Evolutionary conservation across 2,888 invertebrate species (phyloP).

Genomic region (Acleris cristana): DNA sequence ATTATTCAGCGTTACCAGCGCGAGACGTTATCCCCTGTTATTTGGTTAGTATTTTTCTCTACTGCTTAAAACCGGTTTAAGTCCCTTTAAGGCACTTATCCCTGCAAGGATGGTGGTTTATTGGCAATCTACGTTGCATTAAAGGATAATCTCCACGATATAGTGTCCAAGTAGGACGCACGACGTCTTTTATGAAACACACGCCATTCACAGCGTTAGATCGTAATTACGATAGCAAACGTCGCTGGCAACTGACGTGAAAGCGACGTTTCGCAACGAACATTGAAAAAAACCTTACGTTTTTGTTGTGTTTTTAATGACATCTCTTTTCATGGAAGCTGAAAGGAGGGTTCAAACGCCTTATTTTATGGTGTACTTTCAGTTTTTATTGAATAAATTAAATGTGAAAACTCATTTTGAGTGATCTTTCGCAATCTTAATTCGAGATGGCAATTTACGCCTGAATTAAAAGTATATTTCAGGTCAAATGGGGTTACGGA

Average conservation of each 20-base stretch:
- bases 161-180: constrained; percentile 38
- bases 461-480: no score
- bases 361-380: constrained; percentile 34
- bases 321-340: constrained; percentile 40
- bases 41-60: no score
- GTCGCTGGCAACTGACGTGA: constrained; percentile 54
- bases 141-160: constrained; percentile 40
- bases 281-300: constrained; percentile 47
- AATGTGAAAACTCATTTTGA: neutral
- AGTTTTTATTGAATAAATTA: constrained; percentile 1
- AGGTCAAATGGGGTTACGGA: no score
- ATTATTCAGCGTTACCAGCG: no score
- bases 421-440: no score
- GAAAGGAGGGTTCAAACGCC: constrained; percentile 34
- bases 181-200: constrained; percentile 46
- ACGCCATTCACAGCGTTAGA: constrained; percentile 57
- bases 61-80: no score
- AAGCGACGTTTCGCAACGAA: constrained; percentile 46
- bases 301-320: constrained; percentile 45
- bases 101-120: constrained; percentile 24
- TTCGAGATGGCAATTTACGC: no score
- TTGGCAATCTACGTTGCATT: constrained; percentile 34
- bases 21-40: no score
- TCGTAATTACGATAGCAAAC: constrained; percentile 61
- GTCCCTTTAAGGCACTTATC: neutral